Conservation (phyloP, 2,797 vertebrate species). For the Sebastes vulpes region DNA sequence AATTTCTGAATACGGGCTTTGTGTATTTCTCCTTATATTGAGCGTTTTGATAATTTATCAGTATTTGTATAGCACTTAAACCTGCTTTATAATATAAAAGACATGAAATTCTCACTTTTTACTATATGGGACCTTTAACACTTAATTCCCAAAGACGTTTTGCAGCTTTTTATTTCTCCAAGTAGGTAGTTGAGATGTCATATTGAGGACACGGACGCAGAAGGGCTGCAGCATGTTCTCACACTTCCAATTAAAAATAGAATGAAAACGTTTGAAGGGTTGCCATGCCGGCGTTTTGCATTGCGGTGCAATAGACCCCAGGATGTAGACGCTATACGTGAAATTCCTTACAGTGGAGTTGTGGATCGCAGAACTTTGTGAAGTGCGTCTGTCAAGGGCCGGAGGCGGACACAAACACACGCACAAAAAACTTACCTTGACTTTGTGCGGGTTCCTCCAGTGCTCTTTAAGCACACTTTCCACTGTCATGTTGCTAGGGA, state of each 20-base stretch:
- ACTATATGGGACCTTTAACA: not conserved
- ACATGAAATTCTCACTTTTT: too few species aligned
- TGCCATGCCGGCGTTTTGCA: slow-evolving; percentile 59
- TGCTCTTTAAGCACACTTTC: slow-evolving; percentile 89
- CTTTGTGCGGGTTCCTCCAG: slow-evolving; percentile 95
- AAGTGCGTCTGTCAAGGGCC: slow-evolving; percentile 73
- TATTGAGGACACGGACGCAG: not conserved
- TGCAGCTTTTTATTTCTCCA: not conserved
- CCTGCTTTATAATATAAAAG: too few species aligned
- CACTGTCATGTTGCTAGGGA: slow-evolving; percentile 90
- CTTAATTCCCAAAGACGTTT: not conserved
- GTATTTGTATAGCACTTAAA: too few species aligned
- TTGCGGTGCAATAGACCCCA: slow-evolving; percentile 33
- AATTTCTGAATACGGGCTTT: too few species aligned
- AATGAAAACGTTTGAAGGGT: slow-evolving; percentile 43
- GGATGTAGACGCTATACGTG: slow-evolving; percentile 66
- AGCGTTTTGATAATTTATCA: too few species aligned
- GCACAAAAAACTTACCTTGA: slow-evolving; percentile 88
- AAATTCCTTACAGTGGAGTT: slow-evolving; percentile 76
- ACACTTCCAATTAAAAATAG: slow-evolving; percentile 34
- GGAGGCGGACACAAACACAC: slow-evolving; percentile 50
- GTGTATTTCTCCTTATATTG: too few species aligned
- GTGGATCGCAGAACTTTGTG: slow-evolving; percentile 68
- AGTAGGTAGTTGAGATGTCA: not conserved
- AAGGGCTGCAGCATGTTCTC: slow-evolving; percentile 8